Base-by-base conservation (phyloP, 1,140 invertebrate species). In the Oryctes rhinoceros region DNA sequence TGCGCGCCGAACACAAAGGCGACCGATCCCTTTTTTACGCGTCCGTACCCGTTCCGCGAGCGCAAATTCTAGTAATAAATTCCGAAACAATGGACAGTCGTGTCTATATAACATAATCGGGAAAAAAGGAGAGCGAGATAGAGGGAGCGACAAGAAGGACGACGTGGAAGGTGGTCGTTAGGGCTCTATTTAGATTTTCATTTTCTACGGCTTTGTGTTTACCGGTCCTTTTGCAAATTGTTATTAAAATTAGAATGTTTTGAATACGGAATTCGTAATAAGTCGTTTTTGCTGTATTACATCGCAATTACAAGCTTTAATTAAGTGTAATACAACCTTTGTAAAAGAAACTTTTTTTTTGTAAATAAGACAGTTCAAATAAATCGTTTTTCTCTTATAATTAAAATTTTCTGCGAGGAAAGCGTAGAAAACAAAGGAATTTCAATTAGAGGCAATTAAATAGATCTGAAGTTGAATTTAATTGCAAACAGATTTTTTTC, bases 31-130 rank as follows among this genome's bases (percentile, higher is more conserved):
- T 24, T 71, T 71, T 71, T 71, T 71, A 9, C 65, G 20, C 65
- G 35, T 37, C 13, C 24, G 65, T 71, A 37, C 65, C 35, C 65
- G 53, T 59, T 59, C 53, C n/a, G 53, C 53, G 53, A 59, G 53
- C n/a, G 53, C 15, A 13, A 71, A 71, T 37, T 71, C 35, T 71
- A 37, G 65, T 71, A 71, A 71, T 71, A 71, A 71, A 71, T 71
- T 71, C 24, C 35, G 35, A 71, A 71, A 71, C 65, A 71, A 71
- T 71, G 65, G 65, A 71, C 65, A 71, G 65, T 71, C 24, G 65
- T 24, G 20, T 37, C 65, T 71, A 30, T 71, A 71, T 71, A 71
- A 35, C 24, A 71, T 30, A 71, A 37, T 71, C 65, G 35, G 24
- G 13, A 71, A 30, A 71, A 71, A 71, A 71, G 20, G 20, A 71